Evolutionary conservation across 2,888 invertebrate species (phyloP).

Genomic region (Malthinus seriepunctatus): DNA sequence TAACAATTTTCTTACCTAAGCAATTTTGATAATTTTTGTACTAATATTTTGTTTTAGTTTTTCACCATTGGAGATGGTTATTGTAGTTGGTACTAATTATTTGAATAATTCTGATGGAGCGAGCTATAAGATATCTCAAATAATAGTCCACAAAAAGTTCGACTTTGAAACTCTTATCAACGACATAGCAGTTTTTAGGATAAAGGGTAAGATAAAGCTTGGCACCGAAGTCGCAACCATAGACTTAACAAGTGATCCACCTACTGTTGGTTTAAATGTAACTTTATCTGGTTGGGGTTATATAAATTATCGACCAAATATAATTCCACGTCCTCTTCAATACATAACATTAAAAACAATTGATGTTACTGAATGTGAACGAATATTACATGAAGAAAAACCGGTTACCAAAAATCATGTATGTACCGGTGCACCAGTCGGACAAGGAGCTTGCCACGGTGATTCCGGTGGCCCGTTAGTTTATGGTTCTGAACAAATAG

Average conservation of each 20-base stretch:
- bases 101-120: too few species aligned
- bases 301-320: constrained; percentile 55
- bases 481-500: constrained; percentile 51
- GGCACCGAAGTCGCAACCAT: too few species aligned
- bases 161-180: too few species aligned
- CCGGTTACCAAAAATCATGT: constrained; percentile 59
- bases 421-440: constrained; percentile 61
- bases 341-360: constrained; percentile 58
- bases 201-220: too few species aligned
- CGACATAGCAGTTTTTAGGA: too few species aligned
- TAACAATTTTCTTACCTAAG: too few species aligned
- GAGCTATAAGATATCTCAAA: too few species aligned
- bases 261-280: constrained; percentile 4
- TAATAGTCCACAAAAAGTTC: too few species aligned
- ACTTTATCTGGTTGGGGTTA: constrained; percentile 27
- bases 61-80: constrained; percentile 28
- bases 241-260: neutral
- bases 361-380: constrained; percentile 57
- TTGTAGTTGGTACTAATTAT: constrained; percentile 52
- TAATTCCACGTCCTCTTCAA: constrained; percentile 59
- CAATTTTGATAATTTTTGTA: too few species aligned
- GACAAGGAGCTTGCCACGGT: constrained; percentile 63
- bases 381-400: neutral
- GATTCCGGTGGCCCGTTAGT: constrained; percentile 62
- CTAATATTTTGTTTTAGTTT: neutral